Evolutionary conservation across 2,113 vertebrate species (phyloP), one percentile per base, ranked within the genome.

Genomic region (Phodopus roborovskii): DNA sequence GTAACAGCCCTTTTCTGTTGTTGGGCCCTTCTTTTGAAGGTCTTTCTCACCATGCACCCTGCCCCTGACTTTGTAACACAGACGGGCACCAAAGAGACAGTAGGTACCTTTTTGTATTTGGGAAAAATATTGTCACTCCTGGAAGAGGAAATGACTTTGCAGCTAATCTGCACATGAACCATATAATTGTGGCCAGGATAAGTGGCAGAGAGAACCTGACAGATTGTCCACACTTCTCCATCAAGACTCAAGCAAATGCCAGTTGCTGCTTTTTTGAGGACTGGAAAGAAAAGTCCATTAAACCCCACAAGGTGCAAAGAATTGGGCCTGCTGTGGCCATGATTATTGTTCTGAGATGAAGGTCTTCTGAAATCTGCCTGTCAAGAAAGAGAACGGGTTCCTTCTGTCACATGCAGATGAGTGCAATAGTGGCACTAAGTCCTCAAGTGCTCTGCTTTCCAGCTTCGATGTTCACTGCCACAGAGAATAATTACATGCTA

Each of bases 151-250:
- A 86, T 77, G 97, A 97, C 98, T 96, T 78, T 45, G 64, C 97
- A 91, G 97, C 98, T 98, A 85, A 95, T 98, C 97, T 98, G 98
- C 97, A 91, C 94, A 28, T 58, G 96, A 96, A 83, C 98, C 73
- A 1, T 92, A 30, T 98, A 96, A 97, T 60, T 94, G 92, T 78
- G 96, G 97, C 86, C 98, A 33, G 93, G 92, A 97, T 73, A 68
- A 96, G 95, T 20, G 64, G 78, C 88, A 84, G 94, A 81, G 88
- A 39, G 56, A 73, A 64, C 94, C 8, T 78, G 94, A 96, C 97
- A 97, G 96, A 88, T 96, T 96, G 93, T 95, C 97, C 96, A 83
- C 93, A 85, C 96, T 64, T 45, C 97, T 96, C 97, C 0, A 33
- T 94, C 97, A 73, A 0, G 7, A 94, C 97, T 96, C 95, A 17